Base-by-base conservation (phyloP, 2,888 invertebrate species). In the Cordilura impudica region DNA sequence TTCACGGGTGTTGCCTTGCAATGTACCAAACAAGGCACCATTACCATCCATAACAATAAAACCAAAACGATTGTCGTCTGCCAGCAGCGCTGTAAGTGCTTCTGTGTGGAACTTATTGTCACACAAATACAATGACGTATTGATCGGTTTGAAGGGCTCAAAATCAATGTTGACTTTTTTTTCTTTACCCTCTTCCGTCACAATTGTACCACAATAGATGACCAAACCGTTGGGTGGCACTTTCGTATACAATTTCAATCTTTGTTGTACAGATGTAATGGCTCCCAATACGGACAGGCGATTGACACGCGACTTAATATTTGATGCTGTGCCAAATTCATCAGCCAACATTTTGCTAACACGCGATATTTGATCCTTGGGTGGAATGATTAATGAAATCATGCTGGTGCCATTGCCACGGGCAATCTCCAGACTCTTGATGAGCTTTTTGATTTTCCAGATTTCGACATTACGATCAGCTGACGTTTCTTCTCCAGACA, bases 1-100 rank as follows among this genome's bases (percentile, higher is more conserved):
- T 82, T 90, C 90, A 51, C 90, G 88, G 8, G 90, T 90, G 82
- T 90, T 90, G 31, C 90, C 90, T 84, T 98, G 98, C 45, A 99
- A 92, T 0, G 99, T 99, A 88, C 99, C 99, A 90, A 99, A 99
- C 78, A 99, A 92, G 6, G 99, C 98, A 71, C 99, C 99, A 89
- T 99, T 99, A 93, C 99, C 99, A 89, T 99, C 99, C 99, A 99
- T 99, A 47, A 99, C 97, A 86, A 99, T 99, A 89, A 99, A 99
- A 16, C 99, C 99, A 90, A 99, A 99, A 91, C 99, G 99, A 90
- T 98, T 99, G 89, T 99, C 99, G 88, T 99, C 99, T 49, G 99
- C 98, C 82, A 99, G 91, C 81, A 99, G 91, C 10, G 99, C 99
- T 51, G 98, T 97, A 83, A 99, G 92, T 47, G 98, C 98, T 92